These are phyloP conservation scores for Xiphophorus birchmanni DNA, from an alignment of 2,797 vertebrate species.

Conservation along the genomic window DNA sequence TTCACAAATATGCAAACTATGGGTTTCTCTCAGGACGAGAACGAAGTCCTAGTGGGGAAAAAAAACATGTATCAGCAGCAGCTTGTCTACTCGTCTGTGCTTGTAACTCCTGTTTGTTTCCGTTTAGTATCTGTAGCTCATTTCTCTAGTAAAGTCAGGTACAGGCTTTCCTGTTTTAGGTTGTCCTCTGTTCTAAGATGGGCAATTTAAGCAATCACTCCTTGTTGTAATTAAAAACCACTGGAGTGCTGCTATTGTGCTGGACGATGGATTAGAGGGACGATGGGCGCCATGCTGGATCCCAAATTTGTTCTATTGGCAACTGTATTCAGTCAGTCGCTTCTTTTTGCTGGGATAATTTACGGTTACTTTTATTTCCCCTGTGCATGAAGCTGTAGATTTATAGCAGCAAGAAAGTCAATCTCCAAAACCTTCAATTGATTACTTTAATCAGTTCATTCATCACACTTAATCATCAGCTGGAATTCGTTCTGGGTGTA, in stretches of 20 bases:
- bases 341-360: slow-evolving; percentile 52
- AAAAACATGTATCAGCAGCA: slow-evolving; percentile 75
- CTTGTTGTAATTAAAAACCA: slow-evolving; percentile 14
- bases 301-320: slow-evolving; percentile 29
- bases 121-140: slow-evolving; percentile 67
- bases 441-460: slow-evolving; percentile 64
- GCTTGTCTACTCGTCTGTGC: slow-evolving; percentile 73
- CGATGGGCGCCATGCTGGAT: not conserved
- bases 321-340: slow-evolving; percentile 31
- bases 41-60: slow-evolving; percentile 56
- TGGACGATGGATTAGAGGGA: slow-evolving; percentile 11
- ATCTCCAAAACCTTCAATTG: slow-evolving; percentile 62
- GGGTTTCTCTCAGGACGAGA: slow-evolving; percentile 80
- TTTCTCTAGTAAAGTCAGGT: slow-evolving; percentile 66
- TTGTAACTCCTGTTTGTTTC: slow-evolving; percentile 76
- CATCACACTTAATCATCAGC: slow-evolving; percentile 69
- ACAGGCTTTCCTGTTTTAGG: slow-evolving; percentile 42
- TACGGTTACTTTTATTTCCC: slow-evolving; percentile 30
- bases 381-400: slow-evolving; percentile 39
- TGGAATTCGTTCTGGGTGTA: slow-evolving; percentile 36
- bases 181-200: slow-evolving; percentile 14
- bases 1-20: slow-evolving; percentile 82
- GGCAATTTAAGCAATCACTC: slow-evolving; percentile 10
- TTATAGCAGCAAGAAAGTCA: slow-evolving; percentile 53
- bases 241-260: slow-evolving; percentile 11